A percentile compares a stretch with the other conserved stretches of the same genome.
Conservation (phyloP, 2,888 invertebrate genomes). For the Nysson spinosus region DNA sequence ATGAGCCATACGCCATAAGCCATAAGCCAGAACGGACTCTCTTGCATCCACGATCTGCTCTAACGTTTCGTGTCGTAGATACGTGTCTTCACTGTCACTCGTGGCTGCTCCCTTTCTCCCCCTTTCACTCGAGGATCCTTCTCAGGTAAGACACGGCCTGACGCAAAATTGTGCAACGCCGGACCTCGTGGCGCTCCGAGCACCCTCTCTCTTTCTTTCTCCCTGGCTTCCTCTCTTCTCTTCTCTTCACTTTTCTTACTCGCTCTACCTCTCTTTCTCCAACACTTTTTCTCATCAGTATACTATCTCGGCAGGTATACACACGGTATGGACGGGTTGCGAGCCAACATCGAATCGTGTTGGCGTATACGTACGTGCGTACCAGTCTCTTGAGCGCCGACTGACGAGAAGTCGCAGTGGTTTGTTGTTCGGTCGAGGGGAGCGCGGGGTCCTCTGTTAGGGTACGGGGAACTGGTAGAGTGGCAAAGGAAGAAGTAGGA, state of each 20-base stretch:
- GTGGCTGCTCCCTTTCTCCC: slow-evolving; percentile 7
- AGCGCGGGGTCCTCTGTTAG: slow-evolving; percentile 36
- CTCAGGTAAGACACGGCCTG: slow-evolving; percentile 6
- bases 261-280: too few species aligned
- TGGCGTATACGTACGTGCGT: slow-evolving; percentile 42
- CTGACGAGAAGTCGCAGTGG: slow-evolving; percentile 59
- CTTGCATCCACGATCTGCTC: too few species aligned
- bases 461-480: slow-evolving; percentile 40
- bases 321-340: slow-evolving; percentile 15
- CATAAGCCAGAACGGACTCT: too few species aligned
- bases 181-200: slow-evolving; percentile 8
- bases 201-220: slow-evolving; percentile 11
- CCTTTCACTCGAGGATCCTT: slow-evolving; percentile 7
- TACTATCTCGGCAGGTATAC: slow-evolving; percentile 29
- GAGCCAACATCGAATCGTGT: slow-evolving; percentile 28
- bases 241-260: slow-evolving; percentile 17
- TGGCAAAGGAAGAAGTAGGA: slow-evolving; percentile 34
- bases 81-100: slow-evolving; percentile 46
- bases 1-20: too few species aligned
- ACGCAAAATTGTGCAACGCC: slow-evolving; percentile 32
- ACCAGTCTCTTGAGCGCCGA: slow-evolving; percentile 58
- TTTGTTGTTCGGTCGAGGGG: slow-evolving; percentile 54
- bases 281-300: slow-evolving; percentile 33
- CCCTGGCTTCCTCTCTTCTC: slow-evolving; percentile 11
- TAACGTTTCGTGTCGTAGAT: slow-evolving; percentile 33